Conservation (phyloP, 2,797 vertebrate genomes). For the Odontamblyopus rebecca region DNA sequence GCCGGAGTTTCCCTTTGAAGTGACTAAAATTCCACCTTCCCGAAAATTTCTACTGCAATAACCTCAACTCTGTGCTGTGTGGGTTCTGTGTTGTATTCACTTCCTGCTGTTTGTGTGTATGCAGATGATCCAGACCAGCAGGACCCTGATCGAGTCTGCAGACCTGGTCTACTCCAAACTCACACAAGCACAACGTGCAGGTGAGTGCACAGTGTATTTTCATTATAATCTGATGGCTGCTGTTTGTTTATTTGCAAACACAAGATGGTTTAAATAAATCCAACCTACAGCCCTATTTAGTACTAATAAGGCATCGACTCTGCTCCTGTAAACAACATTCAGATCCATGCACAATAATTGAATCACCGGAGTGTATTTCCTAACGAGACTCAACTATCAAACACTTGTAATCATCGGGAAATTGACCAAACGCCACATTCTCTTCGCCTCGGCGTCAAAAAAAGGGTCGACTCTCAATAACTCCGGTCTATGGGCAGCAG, state of each 20-base stretch:
- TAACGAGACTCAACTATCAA: neutral
- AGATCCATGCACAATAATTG: constrained; percentile 1
- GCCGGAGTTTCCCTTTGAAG: too few species aligned
- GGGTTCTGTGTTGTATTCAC: neutral
- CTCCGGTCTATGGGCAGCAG: constrained; percentile 26
- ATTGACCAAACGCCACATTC: constrained; percentile 8
- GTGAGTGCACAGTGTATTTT: constrained; percentile 57
- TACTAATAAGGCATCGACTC: neutral
- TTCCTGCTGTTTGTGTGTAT: constrained; percentile 34
- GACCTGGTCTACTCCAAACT: constrained; percentile 87
- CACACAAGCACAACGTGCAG: constrained; percentile 89
- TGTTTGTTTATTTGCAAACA: neutral
- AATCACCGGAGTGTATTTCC: constrained; percentile 1
- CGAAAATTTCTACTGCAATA: too few species aligned
- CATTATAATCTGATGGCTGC: too few species aligned
- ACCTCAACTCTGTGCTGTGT: neutral
- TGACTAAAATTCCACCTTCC: too few species aligned
- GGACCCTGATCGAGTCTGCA: constrained; percentile 88
- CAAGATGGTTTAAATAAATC: neutral
- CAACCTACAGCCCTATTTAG: too few species aligned
- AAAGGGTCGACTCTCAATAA: constrained; percentile 18
- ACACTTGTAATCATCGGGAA: constrained; percentile 3
- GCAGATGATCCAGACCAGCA: constrained; percentile 93
- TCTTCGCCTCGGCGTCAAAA: constrained; percentile 10
- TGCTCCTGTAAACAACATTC: constrained; percentile 8